phyloP scores from a whole-genome alignment of 1,140 invertebrate species.

The Neodiprion lecontei region DNA sequence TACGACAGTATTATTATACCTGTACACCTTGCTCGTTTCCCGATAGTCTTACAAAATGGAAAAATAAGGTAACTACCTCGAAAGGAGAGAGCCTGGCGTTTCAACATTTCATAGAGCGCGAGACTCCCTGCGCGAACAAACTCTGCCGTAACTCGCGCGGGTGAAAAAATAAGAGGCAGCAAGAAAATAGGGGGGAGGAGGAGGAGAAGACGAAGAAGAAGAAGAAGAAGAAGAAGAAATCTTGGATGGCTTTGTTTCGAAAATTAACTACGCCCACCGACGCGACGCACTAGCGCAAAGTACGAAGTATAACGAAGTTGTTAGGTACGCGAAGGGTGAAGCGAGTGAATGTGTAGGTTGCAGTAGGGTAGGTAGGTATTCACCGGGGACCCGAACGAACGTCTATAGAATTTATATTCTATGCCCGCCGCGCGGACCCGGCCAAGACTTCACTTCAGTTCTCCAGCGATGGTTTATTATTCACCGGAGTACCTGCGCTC shows the following conservation, averaged over 20 bases:
- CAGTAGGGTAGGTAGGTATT: not conserved
- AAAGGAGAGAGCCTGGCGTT: too few species aligned
- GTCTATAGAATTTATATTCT: constrained; percentile 18
- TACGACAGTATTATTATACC: too few species aligned
- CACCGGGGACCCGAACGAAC: constrained; percentile 4
- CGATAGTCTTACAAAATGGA: too few species aligned
- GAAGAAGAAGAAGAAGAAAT: not conserved
- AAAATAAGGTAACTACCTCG: too few species aligned
- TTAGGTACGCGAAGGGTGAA: not conserved
- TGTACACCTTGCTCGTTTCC: too few species aligned
- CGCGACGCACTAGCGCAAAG: not conserved
- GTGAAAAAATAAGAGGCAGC: too few species aligned
- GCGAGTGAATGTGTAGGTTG: not conserved
- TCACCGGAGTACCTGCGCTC: constrained; percentile 12
- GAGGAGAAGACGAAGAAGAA: not conserved
- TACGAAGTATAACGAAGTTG: not conserved
- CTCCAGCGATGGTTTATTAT: constrained; percentile 1
- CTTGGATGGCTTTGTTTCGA: constrained; percentile 3
- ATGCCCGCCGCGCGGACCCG: constrained; percentile 7
- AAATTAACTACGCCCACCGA: not conserved
- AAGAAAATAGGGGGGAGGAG: too few species aligned
- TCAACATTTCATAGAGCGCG: too few species aligned
- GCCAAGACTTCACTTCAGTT: not conserved
- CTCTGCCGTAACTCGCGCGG: too few species aligned
- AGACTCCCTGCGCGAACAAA: too few species aligned